These are phyloP conservation scores for Epinephelus lanceolatus DNA, from an alignment of 2,113 vertebrate species.

Conservation along the genomic window DNA sequence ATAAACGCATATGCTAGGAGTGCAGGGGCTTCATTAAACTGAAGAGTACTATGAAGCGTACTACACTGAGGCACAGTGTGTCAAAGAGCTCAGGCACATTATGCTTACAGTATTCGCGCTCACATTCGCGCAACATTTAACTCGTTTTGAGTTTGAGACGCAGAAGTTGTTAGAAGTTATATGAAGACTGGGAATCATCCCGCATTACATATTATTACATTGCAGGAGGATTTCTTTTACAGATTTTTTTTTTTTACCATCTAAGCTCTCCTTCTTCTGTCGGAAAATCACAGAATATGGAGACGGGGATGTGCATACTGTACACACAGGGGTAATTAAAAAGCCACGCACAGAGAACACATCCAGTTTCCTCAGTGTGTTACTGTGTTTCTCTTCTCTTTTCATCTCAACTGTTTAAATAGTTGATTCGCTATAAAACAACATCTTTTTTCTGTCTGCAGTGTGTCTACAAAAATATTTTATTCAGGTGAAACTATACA, in stretches of 20 bases:
- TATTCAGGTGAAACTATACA: not conserved
- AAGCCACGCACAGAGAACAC: not conserved
- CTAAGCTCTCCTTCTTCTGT: not conserved
- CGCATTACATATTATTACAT: not conserved
- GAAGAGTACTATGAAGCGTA: not conserved
- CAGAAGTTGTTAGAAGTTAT: not conserved
- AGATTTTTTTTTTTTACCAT: not conserved
- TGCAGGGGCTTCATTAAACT: not conserved
- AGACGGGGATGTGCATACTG: not conserved
- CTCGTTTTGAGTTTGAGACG: not conserved
- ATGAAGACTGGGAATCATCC: not conserved
- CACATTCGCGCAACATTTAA: slow-evolving; percentile 13
- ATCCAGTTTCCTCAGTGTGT: not conserved
- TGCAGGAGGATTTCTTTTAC: not conserved
- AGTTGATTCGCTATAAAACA: not conserved
- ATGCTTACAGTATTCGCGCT: not conserved
- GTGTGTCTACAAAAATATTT: not conserved
- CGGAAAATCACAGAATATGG: not conserved
- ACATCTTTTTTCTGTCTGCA: not conserved
- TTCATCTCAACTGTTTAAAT: slow-evolving; percentile 7
- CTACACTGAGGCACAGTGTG: not conserved
- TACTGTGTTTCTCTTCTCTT: not conserved
- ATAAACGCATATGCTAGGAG: not conserved
- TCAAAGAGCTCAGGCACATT: not conserved
- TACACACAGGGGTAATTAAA: slow-evolving; percentile 1